These are phyloP conservation scores for Andricus grossulariae DNA, from an alignment of 1,140 invertebrate genomes.

Conservation along the genomic window DNA sequence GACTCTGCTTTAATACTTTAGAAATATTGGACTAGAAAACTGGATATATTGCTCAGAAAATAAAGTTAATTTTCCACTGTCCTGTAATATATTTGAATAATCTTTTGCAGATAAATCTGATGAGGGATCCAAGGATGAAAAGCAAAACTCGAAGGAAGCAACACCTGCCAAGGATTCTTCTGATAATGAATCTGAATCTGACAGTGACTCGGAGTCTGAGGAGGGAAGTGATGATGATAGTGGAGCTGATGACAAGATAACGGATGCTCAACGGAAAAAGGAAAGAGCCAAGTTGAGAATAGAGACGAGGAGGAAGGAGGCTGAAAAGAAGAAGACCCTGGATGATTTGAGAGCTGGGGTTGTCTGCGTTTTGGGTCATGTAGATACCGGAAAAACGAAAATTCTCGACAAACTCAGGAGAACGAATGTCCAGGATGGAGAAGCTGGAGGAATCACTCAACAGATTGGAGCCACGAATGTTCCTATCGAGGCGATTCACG, in stretches of 20 bases:
- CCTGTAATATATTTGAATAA: constrained; percentile 8
- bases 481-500: constrained; percentile 96
- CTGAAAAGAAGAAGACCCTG: constrained; percentile 86
- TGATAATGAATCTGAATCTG: constrained; percentile 76
- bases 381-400: constrained; percentile 99
- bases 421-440: constrained; percentile 98
- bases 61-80: neutral
- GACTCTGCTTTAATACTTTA: too few species aligned
- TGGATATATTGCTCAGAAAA: too few species aligned
- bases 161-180: constrained; percentile 72
- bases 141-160: constrained; percentile 36
- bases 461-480: constrained; percentile 99
- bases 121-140: constrained; percentile 46
- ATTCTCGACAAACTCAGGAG: constrained; percentile 97
- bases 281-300: constrained; percentile 83
- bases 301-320: constrained; percentile 87
- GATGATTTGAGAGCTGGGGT: constrained; percentile 95
- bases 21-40: too few species aligned
- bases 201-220: constrained; percentile 77
- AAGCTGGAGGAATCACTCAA: constrained; percentile 99
- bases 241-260: constrained; percentile 76
- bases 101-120: constrained; percentile 68
- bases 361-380: constrained; percentile 99
- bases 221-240: constrained; percentile 75
- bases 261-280: constrained; percentile 81